Evolutionary conservation across 2,888 invertebrate species (phyloP).

Genomic region (Sesia bembeciformis): DNA sequence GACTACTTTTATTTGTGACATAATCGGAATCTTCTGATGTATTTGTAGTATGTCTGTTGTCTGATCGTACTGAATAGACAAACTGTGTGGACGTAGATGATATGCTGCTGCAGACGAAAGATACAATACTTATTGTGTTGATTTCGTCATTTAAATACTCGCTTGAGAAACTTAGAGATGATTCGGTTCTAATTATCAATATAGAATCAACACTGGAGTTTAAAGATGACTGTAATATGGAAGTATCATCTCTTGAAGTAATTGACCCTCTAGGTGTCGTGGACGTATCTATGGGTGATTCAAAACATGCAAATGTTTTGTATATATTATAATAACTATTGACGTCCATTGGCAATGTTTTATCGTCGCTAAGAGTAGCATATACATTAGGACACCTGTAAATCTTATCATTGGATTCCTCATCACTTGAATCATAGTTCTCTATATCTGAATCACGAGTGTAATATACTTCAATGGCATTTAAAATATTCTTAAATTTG

Average conservation of each 20-base stretch:
- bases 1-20: too few relatives aligned
- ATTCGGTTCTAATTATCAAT: background rate
- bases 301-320: background rate
- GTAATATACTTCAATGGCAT: background rate
- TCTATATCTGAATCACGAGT: background rate
- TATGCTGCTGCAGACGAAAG: background rate
- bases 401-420: background rate
- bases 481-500: too few relatives aligned
- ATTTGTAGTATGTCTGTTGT: background rate
- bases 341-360: background rate
- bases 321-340: background rate
- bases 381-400: too few relatives aligned
- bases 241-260: background rate
- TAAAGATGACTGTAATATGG: background rate
- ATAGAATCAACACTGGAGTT: background rate
- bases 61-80: background rate
- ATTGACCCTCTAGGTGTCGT: background rate
- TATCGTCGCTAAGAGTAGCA: background rate
- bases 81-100: background rate
- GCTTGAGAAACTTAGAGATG: background rate
- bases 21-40: background rate
- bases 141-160: background rate
- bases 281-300: background rate
- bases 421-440: background rate
- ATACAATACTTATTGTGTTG: background rate